These are phyloP conservation scores for Notolabrus celidotus DNA, from an alignment of 2,797 vertebrate genomes.

Conservation along the genomic window DNA sequence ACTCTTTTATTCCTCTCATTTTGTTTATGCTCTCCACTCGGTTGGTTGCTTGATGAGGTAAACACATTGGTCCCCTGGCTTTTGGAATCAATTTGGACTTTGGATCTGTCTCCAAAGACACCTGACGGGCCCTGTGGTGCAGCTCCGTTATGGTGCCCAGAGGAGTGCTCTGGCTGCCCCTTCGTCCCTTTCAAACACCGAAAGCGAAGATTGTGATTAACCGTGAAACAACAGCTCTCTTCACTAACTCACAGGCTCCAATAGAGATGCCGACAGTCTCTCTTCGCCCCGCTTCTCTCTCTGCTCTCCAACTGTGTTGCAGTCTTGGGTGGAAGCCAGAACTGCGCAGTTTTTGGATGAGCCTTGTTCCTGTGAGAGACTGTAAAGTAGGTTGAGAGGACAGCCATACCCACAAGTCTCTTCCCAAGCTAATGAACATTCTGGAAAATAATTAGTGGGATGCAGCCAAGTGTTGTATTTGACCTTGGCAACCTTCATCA, in stretches of 20 bases:
- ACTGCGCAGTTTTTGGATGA: slow-evolving; percentile 61
- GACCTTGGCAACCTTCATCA: slow-evolving; percentile 58
- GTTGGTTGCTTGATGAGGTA: slow-evolving; percentile 72
- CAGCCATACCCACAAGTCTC: slow-evolving; percentile 54
- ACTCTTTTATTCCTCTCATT: slow-evolving; percentile 68
- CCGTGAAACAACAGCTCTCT: slow-evolving; percentile 55
- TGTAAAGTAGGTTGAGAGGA: slow-evolving; percentile 70
- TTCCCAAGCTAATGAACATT: slow-evolving; percentile 57
- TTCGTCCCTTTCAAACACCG: slow-evolving; percentile 42
- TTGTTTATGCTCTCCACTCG: slow-evolving; percentile 74
- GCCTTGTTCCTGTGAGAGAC: slow-evolving; percentile 64
- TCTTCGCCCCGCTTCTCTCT: slow-evolving; percentile 22
- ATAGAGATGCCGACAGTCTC: slow-evolving; percentile 43
- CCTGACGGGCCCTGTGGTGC: slow-evolving; percentile 57
- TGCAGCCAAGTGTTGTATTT: slow-evolving; percentile 56
- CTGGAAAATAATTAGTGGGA: slow-evolving; percentile 61
- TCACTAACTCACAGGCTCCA: slow-evolving; percentile 45
- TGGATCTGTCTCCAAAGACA: slow-evolving; percentile 59
- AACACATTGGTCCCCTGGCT: slow-evolving; percentile 68
- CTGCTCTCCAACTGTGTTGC: slow-evolving; percentile 46
- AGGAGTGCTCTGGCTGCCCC: slow-evolving; percentile 38
- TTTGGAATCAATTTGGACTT: slow-evolving; percentile 74
- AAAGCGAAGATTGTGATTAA: slow-evolving; percentile 59
- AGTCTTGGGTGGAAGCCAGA: slow-evolving; percentile 60
- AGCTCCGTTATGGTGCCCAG: slow-evolving; percentile 42